These are phyloP conservation scores for Andrena haemorrhoa DNA, from an alignment of 2,888 invertebrate species.

Conservation along the genomic window DNA sequence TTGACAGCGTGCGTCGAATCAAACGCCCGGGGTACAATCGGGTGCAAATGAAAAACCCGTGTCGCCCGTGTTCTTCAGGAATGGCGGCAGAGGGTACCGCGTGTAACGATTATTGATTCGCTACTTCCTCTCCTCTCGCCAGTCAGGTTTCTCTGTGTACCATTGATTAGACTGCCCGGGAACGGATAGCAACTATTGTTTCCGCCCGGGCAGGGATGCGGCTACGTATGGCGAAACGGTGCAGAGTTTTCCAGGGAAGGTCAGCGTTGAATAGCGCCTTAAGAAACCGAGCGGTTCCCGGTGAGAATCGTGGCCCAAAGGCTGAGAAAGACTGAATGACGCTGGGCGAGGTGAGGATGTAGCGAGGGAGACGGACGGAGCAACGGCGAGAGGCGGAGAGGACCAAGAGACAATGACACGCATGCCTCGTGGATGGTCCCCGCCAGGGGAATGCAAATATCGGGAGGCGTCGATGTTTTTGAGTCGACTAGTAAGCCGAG, in stretches of 20 bases:
- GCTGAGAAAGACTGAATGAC: constrained; percentile 18
- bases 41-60: constrained; percentile 55
- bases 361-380: constrained; percentile 15
- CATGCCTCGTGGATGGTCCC: constrained; percentile 67
- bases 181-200: too few relatives aligned
- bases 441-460: constrained; percentile 83
- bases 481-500: constrained; percentile 81
- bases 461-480: constrained; percentile 83
- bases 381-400: constrained; percentile 21
- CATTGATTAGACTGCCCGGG: constrained; percentile 26
- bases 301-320: constrained; percentile 10
- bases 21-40: constrained; percentile 48
- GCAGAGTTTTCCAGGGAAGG: not conserved
- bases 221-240: not conserved
- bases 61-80: constrained; percentile 26
- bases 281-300: constrained; percentile 14
- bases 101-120: constrained; percentile 50
- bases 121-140: constrained; percentile 32
- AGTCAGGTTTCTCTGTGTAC: constrained; percentile 1
- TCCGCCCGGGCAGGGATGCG: too few relatives aligned
- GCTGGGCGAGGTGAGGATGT: constrained; percentile 41
- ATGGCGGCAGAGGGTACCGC: constrained; percentile 44
- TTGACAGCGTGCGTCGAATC: constrained; percentile 45
- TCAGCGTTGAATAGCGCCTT: not conserved
- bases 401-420: constrained; percentile 67